Conservation (phyloP, 2,113 vertebrate species). For the Apistogramma diplotaenia region DNA sequence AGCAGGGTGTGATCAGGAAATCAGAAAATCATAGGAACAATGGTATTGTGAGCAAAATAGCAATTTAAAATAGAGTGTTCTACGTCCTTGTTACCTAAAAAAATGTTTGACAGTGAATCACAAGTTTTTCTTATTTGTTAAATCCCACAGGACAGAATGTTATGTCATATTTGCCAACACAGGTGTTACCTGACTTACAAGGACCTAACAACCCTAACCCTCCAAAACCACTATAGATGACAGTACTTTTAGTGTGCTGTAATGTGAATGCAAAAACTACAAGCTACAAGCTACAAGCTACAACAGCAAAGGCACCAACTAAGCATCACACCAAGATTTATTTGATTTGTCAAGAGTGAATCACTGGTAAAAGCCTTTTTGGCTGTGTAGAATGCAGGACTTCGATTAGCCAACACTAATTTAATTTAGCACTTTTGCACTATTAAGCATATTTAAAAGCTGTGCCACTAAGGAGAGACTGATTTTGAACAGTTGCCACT, state of each 20-base stretch:
- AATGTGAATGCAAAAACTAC: not conserved
- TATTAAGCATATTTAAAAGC: constrained; percentile 10
- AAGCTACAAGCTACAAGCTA: too few relatives aligned
- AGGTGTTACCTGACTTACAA: not conserved
- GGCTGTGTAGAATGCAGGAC: not conserved
- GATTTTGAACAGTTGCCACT: not conserved
- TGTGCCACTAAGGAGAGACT: not conserved
- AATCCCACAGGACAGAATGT: not conserved
- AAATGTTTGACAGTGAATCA: not conserved
- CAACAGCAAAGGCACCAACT: not conserved
- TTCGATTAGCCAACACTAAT: not conserved
- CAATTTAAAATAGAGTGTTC: constrained; percentile 11
- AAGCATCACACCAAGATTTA: not conserved
- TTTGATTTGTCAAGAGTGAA: constrained; percentile 6
- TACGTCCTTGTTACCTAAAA: not conserved
- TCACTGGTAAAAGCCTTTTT: constrained; percentile 31
- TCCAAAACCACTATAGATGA: not conserved
- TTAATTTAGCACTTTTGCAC: constrained; percentile 8
- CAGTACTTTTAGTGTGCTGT: not conserved
- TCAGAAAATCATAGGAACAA: not conserved
- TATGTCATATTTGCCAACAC: not conserved
- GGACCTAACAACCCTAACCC: not conserved
- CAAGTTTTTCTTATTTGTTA: not conserved
- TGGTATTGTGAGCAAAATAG: not conserved
- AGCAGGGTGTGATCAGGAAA: not conserved